Evolutionary conservation across 2,888 invertebrate genomes (phyloP), one percentile per base, ranked within the genome.

Genomic region (Unio pictorum): DNA sequence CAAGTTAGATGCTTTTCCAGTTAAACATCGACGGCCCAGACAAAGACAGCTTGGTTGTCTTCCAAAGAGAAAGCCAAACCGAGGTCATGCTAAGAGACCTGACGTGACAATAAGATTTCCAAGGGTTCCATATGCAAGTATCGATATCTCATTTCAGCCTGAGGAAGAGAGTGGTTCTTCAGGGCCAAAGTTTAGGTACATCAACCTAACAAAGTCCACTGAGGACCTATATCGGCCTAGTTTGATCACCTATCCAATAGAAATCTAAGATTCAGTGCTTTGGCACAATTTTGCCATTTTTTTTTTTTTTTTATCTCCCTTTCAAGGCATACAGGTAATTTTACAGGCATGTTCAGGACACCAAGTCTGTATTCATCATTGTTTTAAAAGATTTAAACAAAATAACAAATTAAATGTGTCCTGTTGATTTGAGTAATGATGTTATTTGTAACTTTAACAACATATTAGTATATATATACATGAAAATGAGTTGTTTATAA

Each of bases 91-190:
- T 69, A 78, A 70, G 71, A 68, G 73, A 59, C 78, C 82, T 45
- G 78, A 78, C 67, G 81, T 84, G 28, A 80, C 79, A 18, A 79
- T 84, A 56, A 80, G 78, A 34, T 80, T 86, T 70, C 86, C 84
- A 6, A 78, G 76, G 69, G 84, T 86, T 55, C 82, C 84, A 6
- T 81, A 83, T 74, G 81, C 84, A 68, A 81, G 78, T 69, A 73
- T 85, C 54, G 79, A 76, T 75, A 81, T 84, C 60, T 80, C 77
- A 60, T 78, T 80, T 64, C 75, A 71, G 8, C 69, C 78, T 55
- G 72, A 74, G 4, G 74, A 77, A 23, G 69, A 75, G 56, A 75
- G 73, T 60, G 11, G 45, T 45, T 45, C 45, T 45, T 45, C 45
- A 45, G 76, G 80, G 23, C 82, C 83, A 45, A 84, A 80, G 65